These are phyloP conservation scores for Melinaea marsaeus DNA, from an alignment of 2,888 invertebrate species.

Conservation along the genomic window DNA sequence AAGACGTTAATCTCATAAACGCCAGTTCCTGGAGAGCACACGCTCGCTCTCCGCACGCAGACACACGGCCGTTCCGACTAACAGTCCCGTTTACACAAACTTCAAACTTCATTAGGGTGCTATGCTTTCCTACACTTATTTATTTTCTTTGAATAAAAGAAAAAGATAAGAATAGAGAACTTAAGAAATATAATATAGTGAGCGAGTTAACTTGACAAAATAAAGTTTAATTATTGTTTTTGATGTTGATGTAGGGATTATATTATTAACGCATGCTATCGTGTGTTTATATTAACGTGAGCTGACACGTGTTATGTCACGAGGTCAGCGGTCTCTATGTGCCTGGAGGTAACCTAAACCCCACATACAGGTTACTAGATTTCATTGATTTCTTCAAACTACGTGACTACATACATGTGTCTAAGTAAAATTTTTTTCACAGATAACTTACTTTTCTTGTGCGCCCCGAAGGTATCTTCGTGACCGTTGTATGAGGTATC, in stretches of 20 bases:
- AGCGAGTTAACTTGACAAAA: neutral
- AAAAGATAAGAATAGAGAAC: neutral
- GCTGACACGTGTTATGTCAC: neutral
- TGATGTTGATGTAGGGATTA: neutral
- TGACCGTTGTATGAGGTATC: constrained; percentile 64
- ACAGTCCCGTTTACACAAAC: constrained; percentile 22
- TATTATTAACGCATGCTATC: neutral
- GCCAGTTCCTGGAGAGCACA: constrained; percentile 17
- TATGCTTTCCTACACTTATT: neutral
- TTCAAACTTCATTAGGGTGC: constrained; percentile 1
- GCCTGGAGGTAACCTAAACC: neutral
- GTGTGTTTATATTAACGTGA: neutral
- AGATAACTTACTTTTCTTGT: constrained; percentile 59
- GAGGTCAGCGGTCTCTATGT: neutral
- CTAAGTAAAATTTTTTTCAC: neutral
- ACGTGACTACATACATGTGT: neutral
- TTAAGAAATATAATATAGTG: neutral
- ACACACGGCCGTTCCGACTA: constrained; percentile 25
- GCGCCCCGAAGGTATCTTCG: constrained; percentile 65
- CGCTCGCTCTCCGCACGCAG: constrained; percentile 9
- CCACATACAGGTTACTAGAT: constrained; percentile 14
- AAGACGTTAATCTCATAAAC: neutral
- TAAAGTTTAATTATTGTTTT: neutral
- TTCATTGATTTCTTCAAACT: constrained; percentile 9
- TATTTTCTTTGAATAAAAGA: neutral